phyloP scores from a whole-genome alignment of 2,113 vertebrate species.

The Echinops telfairi region DNA sequence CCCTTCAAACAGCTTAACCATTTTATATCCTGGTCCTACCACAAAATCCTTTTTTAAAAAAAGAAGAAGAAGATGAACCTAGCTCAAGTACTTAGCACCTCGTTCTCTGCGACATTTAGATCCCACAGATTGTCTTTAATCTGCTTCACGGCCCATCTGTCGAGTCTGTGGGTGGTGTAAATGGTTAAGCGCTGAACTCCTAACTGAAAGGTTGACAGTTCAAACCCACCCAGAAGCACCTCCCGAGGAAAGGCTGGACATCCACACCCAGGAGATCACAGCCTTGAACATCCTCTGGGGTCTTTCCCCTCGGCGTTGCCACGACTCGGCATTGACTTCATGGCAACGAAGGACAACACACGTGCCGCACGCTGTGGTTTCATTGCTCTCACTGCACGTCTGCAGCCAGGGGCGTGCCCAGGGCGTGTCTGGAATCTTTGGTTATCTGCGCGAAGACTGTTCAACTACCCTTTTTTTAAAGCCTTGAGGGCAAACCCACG shows the following conservation, averaged over 20 bases:
- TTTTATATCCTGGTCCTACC: background rate
- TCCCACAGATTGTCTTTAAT: background rate
- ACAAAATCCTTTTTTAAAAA: background rate
- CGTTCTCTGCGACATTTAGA: background rate
- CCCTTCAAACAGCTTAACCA: background rate
- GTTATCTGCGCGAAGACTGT: background rate
- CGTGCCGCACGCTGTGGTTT: background rate
- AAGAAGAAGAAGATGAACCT: background rate
- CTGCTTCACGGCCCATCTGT: background rate
- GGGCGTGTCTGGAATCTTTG: background rate
- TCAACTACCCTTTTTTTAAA: background rate
- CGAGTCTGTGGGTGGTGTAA: background rate
- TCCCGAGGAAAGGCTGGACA: background rate
- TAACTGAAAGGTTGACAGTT: background rate
- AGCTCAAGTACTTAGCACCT: background rate
- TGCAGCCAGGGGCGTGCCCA: background rate
- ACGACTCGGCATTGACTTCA: background rate
- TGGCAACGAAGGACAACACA: background rate
- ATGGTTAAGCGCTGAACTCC: background rate
- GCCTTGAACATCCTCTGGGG: background rate
- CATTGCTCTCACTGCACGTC: background rate
- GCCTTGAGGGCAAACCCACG: background rate
- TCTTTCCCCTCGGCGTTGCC: background rate
- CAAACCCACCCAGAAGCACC: background rate
- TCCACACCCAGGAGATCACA: background rate